These are phyloP conservation scores for Rhizoglyphus robini DNA, from an alignment of 1,140 invertebrate genomes.

Conservation along the genomic window DNA sequence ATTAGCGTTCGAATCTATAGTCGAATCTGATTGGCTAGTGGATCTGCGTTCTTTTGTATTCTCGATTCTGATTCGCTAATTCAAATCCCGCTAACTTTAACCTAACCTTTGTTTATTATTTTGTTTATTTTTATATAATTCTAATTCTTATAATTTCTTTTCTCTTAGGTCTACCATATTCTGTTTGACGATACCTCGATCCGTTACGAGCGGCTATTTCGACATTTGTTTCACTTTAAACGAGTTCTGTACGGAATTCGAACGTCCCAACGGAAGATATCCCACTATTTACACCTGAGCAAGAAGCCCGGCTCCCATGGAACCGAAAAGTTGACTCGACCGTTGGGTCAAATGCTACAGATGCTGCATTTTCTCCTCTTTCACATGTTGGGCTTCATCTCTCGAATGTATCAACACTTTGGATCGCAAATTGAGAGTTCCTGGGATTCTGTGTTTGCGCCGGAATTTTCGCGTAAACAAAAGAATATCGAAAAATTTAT, in stretches of 20 bases:
- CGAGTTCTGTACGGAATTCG: slow-evolving; percentile 3
- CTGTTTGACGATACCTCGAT: not conserved
- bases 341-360: not conserved
- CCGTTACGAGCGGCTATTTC: not conserved
- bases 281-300: not conserved
- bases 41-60: too few species aligned
- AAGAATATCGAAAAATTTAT: slow-evolving; percentile 8
- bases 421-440: not conserved
- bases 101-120: too few species aligned
- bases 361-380: slow-evolving; percentile 7
- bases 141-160: too few species aligned
- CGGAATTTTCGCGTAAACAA: not conserved
- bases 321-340: not conserved
- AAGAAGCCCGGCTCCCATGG: not conserved
- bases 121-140: too few species aligned
- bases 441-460: not conserved
- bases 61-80: too few species aligned
- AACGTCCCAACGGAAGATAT: not conserved
- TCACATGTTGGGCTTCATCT: slow-evolving; percentile 4
- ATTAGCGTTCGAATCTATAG: too few species aligned
- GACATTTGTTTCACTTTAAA: not conserved
- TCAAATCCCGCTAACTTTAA: too few species aligned
- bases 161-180: not conserved
- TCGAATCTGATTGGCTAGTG: too few species aligned
- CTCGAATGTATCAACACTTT: slow-evolving; percentile 10